Evolutionary conservation across 2,113 vertebrate species (phyloP).

Genomic region (Sakesphorus luctuosus): DNA sequence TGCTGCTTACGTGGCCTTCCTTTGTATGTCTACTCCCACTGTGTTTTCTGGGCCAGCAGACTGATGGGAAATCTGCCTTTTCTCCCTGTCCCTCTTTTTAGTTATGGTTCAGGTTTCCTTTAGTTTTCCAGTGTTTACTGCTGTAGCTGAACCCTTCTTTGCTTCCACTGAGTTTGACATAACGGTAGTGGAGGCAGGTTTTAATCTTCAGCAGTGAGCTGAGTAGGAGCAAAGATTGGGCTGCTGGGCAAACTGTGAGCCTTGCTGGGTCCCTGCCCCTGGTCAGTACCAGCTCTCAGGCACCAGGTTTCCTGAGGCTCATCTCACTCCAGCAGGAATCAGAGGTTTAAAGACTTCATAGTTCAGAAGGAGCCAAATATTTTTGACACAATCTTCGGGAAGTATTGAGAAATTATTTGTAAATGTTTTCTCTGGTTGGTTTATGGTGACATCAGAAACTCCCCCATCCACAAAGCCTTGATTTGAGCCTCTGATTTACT

Average conservation of each 20-base stretch:
- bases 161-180: not conserved
- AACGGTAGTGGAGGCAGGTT: slow-evolving; percentile 2
- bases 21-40: not conserved
- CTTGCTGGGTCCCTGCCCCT: not conserved
- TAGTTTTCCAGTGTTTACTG: not conserved
- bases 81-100: not conserved
- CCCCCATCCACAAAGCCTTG: not conserved
- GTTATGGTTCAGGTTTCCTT: not conserved
- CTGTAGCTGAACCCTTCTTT: not conserved
- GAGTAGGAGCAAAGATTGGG: not conserved
- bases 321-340: not conserved
- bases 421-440: not conserved
- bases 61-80: not conserved
- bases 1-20: not conserved
- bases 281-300: not conserved
- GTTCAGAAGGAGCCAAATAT: not conserved
- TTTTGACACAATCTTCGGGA: not conserved
- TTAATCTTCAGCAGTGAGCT: slow-evolving; percentile 22
- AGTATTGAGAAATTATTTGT: not conserved
- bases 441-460: not conserved
- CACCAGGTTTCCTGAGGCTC: not conserved
- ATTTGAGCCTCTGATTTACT: not conserved
- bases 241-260: not conserved
- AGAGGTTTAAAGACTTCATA: not conserved
- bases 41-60: not conserved